phyloP scores from a whole-genome alignment of 2,797 vertebrate species.

The Anolis apletophallus region DNA sequence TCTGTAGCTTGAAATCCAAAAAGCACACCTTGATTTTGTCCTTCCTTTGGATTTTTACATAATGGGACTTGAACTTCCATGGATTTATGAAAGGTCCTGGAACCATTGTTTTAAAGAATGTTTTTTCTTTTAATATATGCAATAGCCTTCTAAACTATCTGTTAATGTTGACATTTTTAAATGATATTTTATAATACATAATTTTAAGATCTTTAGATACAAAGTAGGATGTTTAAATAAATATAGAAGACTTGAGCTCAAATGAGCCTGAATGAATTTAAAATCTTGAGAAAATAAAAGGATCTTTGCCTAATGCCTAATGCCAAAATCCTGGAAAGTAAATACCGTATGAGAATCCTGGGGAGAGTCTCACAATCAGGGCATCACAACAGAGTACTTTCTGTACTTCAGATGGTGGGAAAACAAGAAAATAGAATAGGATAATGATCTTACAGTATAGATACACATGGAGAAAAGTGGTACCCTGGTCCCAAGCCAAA shows the following conservation, averaged over 20 bases:
- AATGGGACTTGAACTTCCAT: no score
- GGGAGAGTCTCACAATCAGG: not conserved
- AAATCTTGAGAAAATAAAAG: not conserved
- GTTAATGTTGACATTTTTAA: not conserved
- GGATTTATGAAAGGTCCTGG: no score
- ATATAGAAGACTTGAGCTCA: not conserved
- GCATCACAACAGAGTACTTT: not conserved
- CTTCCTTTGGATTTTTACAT: no score
- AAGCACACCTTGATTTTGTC: no score
- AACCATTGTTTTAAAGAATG: no score
- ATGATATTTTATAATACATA: no score
- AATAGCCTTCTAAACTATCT: not conserved
- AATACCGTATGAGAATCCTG: not conserved
- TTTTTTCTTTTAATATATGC: no score
- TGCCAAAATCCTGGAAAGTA: not conserved
- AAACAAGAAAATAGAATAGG: not conserved
- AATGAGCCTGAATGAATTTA: not conserved
- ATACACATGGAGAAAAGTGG: not conserved
- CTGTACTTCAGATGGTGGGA: not conserved
- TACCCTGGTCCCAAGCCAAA: not conserved
- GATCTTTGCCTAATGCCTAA: not conserved
- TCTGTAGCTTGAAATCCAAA: no score
- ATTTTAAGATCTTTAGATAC: no score
- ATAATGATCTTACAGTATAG: not conserved
- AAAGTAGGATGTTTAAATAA: no score